Evolutionary conservation across 2,113 vertebrate species (phyloP).

Genomic region (Daboia siamensis): DNA sequence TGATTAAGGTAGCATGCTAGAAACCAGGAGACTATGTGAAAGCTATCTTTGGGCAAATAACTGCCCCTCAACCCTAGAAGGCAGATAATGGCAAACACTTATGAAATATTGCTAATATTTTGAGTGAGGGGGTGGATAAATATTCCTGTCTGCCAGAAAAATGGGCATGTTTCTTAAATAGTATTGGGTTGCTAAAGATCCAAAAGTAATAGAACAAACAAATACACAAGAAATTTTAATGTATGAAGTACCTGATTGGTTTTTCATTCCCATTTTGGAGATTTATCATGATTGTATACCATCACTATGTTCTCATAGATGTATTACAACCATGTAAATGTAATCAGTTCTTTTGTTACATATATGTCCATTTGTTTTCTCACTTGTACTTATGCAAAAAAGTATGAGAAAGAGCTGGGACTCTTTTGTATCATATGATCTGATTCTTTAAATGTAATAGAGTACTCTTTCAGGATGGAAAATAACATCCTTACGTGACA

Average conservation of each 20-base stretch:
- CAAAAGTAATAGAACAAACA: neutral
- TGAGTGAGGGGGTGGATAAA: accelerated
- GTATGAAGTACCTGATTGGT: neutral
- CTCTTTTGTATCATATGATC: neutral
- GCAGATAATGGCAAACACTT: neutral
- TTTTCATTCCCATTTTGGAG: neutral
- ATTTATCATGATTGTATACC: neutral
- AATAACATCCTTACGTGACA: neutral
- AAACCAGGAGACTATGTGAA: neutral
- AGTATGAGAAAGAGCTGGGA: neutral
- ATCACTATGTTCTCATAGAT: neutral
- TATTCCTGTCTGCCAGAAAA: neutral
- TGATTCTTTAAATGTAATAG: neutral
- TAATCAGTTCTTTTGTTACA: neutral
- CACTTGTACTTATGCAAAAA: neutral
- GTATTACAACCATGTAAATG: neutral
- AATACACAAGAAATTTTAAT: neutral
- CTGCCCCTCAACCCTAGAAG: neutral
- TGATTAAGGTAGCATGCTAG: neutral
- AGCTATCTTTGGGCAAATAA: neutral
- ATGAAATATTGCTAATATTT: neutral
- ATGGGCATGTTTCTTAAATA: neutral
- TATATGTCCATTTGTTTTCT: neutral
- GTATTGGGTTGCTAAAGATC: neutral
- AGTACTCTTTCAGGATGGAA: neutral